Base-by-base conservation (phyloP, 64 coral and sea anemone genomes). In the Orbicella faveolata region DNA sequence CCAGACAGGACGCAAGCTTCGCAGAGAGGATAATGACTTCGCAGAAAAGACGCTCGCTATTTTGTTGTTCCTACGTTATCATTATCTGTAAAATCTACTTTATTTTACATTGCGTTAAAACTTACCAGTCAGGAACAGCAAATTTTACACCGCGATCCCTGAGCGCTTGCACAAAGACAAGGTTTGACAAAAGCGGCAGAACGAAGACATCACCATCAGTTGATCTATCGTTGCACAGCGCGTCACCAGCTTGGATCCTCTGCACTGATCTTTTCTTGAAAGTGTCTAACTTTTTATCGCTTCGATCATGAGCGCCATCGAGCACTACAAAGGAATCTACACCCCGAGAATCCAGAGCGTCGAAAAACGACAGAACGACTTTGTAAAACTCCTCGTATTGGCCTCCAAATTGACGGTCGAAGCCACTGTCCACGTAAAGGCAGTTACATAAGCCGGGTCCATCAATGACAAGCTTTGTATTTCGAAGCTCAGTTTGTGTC, bases 71-170 rank as follows among this genome's bases (percentile, higher is more conserved):
- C 9, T 59, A 59, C 11, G 10, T 59, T 59, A 16, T 59, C 55
- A 59, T 59, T 15, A 59, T 59, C 11, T 14, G 55, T 59, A 2
- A 12, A 59, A 14, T 12, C 55, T 59, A 59, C 55, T 59, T 9
- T 59, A 59, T 16, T 14, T 15, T 15, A 59, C 55, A 59, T 59
- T 59, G 55, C 55, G 15, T 59, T 59, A 15, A 12, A 20, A 26
- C 67, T 63, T 85, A 96, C 94, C 90, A 80, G 44, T 96, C 94
- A 62, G 90, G 82, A 17, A 96, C 80, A 11, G 67, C 94, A 86
- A 93, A 96, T 53, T 63, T 37, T 81, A 96, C 51, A 65, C 19
- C 68, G 23, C 74, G 64, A 61, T 90, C 79, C 23, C 66, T 34
- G 33, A 96, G 81, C 34, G 89, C 90, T 57, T 96, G 87, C 12